Evolutionary conservation across 1,140 invertebrate species (phyloP).

Genomic region (Gryllus bimaculatus): DNA sequence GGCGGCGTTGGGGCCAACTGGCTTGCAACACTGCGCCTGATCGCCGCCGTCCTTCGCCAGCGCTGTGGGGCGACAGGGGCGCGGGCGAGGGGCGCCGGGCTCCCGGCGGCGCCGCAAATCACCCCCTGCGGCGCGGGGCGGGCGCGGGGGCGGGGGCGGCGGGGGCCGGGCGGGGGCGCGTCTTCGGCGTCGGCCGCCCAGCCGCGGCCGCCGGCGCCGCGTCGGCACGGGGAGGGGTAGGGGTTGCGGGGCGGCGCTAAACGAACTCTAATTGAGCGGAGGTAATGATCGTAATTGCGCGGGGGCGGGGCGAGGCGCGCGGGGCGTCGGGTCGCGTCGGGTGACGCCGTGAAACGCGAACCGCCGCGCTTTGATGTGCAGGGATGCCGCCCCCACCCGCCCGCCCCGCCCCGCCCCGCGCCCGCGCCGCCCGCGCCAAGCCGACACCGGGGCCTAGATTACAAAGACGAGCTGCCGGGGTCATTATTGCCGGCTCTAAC

Average conservation of each 20-base stretch:
- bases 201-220: too few relatives aligned
- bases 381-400: not conserved
- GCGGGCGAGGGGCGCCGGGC: too few relatives aligned
- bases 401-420: too few relatives aligned
- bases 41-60: too few relatives aligned
- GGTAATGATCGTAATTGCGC: not conserved
- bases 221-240: too few relatives aligned
- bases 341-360: not conserved
- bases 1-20: too few relatives aligned
- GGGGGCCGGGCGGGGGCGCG: too few relatives aligned
- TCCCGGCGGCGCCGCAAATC: not conserved
- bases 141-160: too few relatives aligned
- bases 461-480: not conserved
- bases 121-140: not conserved
- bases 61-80: too few relatives aligned
- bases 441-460: not conserved
- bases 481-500: not conserved
- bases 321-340: not conserved
- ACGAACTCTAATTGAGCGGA: conserved; percentile 1
- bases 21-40: too few relatives aligned
- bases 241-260: not conserved
- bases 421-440: not conserved
- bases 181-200: not conserved
- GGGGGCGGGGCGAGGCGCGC: too few relatives aligned
- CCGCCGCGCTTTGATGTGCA: not conserved